These are phyloP conservation scores for Ferdinandea cuprea DNA, from an alignment of 2,888 invertebrate species.

Conservation along the genomic window DNA sequence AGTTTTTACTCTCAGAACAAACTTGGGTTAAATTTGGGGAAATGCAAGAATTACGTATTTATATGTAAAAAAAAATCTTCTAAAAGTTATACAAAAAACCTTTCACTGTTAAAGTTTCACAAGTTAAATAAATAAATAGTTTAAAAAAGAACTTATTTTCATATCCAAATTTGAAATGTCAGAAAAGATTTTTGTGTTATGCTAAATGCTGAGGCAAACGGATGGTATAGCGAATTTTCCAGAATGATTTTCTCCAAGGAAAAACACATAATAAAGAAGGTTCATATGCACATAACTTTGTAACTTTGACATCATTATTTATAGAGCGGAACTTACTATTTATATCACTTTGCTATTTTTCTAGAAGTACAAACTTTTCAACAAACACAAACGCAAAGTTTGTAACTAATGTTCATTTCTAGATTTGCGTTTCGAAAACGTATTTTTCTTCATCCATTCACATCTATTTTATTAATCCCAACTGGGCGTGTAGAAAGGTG, in stretches of 20 bases:
- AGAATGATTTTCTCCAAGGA: slow-evolving; percentile 20
- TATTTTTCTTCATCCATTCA: not conserved
- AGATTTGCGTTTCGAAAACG: not conserved
- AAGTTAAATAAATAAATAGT: no score
- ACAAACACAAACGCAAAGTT: slow-evolving; percentile 6
- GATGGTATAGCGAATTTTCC: slow-evolving; percentile 20
- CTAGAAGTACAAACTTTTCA: slow-evolving; percentile 5
- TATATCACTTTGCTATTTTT: not conserved
- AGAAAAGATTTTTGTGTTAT: no score
- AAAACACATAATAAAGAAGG: not conserved
- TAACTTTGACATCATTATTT: slow-evolving; percentile 43
- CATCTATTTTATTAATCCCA: slow-evolving; percentile 4
- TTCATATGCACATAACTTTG: slow-evolving; percentile 4
- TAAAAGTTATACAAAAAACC: no score
- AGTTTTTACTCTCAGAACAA: no score
- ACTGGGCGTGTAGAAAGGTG: not conserved
- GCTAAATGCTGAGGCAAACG: not conserved
- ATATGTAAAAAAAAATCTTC: no score
- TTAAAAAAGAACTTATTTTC: no score
- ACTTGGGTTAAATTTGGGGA: no score
- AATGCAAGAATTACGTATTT: no score
- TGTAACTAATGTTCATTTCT: slow-evolving; percentile 19
- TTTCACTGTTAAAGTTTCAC: no score
- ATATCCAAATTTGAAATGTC: no score
- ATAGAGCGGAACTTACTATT: slow-evolving; percentile 9